phyloP scores from a whole-genome alignment of 1,140 invertebrate species.

The Sarcophaga peregrina region DNA sequence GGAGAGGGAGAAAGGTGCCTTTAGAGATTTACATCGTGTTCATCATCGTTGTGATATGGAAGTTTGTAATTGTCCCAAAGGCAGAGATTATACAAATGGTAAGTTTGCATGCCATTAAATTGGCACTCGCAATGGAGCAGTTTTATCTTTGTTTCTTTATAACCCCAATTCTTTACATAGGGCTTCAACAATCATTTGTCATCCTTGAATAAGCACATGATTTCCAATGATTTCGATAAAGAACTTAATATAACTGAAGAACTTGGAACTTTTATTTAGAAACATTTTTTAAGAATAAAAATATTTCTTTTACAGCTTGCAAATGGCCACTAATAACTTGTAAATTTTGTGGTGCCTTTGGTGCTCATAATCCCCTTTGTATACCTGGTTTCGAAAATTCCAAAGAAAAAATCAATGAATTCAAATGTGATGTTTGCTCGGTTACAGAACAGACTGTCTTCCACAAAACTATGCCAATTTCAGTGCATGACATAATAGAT shows the following conservation, averaged over 20 bases:
- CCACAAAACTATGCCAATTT: neutral
- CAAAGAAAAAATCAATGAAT: conserved; percentile 1
- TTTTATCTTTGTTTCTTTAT: neutral
- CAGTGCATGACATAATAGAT: neutral
- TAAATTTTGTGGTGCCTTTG: conserved; percentile 40
- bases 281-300: too few relatives aligned
- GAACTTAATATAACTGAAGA: too few relatives aligned
- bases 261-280: too few relatives aligned
- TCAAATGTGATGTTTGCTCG: conserved; percentile 43
- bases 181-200: neutral
- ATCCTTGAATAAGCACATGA: too few relatives aligned
- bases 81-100: conserved; percentile 47
- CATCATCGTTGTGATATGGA: conserved; percentile 48
- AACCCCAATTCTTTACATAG: neutral
- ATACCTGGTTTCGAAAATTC: conserved; percentile 30
- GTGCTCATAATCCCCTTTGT: conserved; percentile 41
- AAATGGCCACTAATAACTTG: conserved; percentile 44
- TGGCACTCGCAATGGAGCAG: too few relatives aligned
- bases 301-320: conserved; percentile 17
- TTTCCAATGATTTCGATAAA: too few relatives aligned
- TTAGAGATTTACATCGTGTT: conserved; percentile 52
- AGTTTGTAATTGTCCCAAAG: conserved; percentile 49
- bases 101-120: neutral
- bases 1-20: conserved; percentile 53
- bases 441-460: neutral